phyloP scores from a whole-genome alignment of 2,888 invertebrate genomes.

The Agriopis marginaria region DNA sequence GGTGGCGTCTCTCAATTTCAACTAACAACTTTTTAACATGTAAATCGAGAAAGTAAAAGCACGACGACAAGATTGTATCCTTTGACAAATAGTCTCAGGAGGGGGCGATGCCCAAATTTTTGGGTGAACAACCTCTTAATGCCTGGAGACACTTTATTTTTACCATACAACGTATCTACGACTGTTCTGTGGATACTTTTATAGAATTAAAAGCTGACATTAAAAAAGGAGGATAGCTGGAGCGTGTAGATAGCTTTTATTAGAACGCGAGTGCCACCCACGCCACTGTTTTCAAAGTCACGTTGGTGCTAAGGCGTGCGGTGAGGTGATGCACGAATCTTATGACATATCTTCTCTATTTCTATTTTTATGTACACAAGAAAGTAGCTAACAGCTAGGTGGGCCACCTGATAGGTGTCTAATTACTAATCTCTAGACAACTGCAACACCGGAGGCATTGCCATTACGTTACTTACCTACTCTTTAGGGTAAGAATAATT shows the following conservation, averaged over 20 bases:
- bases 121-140: conserved; percentile 85
- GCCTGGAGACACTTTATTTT: conserved; percentile 85
- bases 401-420: too few species aligned
- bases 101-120: conserved; percentile 81
- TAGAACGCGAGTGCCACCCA: conserved; percentile 48
- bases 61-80: conserved; percentile 67
- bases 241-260: conserved; percentile 46
- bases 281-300: conserved; percentile 42
- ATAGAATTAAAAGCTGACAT: conserved; percentile 49
- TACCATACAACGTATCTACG: conserved; percentile 72
- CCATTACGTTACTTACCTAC: too few species aligned
- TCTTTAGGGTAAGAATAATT: too few species aligned
- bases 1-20: conserved; percentile 62
- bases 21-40: conserved; percentile 51
- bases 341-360: background rate
- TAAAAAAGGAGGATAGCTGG: conserved; percentile 44
- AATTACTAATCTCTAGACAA: too few species aligned
- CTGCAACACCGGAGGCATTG: too few species aligned
- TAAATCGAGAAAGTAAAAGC: conserved; percentile 62
- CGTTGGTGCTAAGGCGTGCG: conserved; percentile 1
- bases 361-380: background rate
- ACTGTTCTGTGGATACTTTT: conserved; percentile 53
- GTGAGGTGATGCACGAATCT: background rate
- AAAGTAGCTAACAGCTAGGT: background rate
- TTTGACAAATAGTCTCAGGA: conserved; percentile 77